Evolutionary conservation across 1,140 invertebrate species (phyloP).

Genomic region (Conus betulinus): DNA sequence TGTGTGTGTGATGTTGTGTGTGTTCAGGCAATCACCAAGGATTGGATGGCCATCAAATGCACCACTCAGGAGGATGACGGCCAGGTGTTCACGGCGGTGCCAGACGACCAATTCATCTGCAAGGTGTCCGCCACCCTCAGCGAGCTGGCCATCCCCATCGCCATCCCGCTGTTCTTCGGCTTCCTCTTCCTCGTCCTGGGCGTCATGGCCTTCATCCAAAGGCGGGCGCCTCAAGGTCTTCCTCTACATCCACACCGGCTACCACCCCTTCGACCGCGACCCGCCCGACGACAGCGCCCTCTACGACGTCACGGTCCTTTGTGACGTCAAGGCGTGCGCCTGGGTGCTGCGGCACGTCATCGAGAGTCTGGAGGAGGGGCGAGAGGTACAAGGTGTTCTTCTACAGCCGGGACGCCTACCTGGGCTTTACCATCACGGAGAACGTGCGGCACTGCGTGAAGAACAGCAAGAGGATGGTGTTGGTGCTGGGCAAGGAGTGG

Average conservation of each 20-base stretch:
- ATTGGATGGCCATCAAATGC: constrained; percentile 49
- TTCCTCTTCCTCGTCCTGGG: constrained; percentile 39
- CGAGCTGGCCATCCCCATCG: constrained; percentile 45
- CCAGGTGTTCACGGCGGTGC: constrained; percentile 46
- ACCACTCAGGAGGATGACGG: constrained; percentile 51
- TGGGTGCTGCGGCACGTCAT: constrained; percentile 59
- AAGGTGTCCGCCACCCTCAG: not conserved
- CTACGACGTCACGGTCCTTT: constrained; percentile 55
- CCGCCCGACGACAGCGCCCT: constrained; percentile 40
- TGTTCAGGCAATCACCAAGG: not conserved
- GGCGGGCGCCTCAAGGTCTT: constrained; percentile 57
- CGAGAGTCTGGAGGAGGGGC: constrained; percentile 46
- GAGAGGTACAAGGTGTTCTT: constrained; percentile 54
- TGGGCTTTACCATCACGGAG: constrained; percentile 56
- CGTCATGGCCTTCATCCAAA: constrained; percentile 44
- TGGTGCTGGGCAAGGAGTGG: constrained; percentile 53
- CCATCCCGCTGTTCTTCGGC: constrained; percentile 37
- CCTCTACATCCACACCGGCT: constrained; percentile 59
- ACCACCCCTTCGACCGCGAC: constrained; percentile 64
- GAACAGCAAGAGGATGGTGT: constrained; percentile 56
- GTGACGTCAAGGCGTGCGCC: constrained; percentile 43
- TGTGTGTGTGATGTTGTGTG: not conserved
- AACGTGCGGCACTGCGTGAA: constrained; percentile 54
- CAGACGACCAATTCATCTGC: constrained; percentile 58
- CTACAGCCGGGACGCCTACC: constrained; percentile 56